These are phyloP conservation scores for Iguana delicatissima DNA, from an alignment of 2,797 vertebrate genomes.

Conservation along the genomic window DNA sequence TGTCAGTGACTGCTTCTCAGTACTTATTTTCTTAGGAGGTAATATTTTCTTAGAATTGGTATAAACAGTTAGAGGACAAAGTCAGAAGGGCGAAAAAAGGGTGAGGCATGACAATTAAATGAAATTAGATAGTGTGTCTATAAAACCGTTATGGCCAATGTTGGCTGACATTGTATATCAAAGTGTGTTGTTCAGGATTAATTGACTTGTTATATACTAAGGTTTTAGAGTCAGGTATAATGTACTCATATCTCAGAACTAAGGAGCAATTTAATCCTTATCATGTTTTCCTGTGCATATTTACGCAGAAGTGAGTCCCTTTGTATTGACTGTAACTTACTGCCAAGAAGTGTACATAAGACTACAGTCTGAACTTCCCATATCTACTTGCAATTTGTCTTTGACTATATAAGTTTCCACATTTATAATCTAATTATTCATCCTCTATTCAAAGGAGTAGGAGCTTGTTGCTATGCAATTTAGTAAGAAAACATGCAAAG, in stretches of 20 bases:
- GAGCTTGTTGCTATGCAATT: neutral
- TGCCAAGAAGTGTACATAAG: neutral
- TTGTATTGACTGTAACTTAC: neutral
- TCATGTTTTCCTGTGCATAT: neutral
- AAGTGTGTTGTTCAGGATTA: neutral
- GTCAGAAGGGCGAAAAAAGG: neutral
- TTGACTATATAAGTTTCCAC: neutral
- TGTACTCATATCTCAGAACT: neutral
- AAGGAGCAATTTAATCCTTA: neutral
- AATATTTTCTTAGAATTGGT: neutral
- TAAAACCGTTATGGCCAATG: neutral
- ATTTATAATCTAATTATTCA: conserved; percentile 1
- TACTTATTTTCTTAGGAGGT: neutral
- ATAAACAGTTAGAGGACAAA: neutral
- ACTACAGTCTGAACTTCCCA: neutral
- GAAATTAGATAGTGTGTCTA: neutral
- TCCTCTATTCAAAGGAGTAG: neutral
- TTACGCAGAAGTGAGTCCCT: neutral
- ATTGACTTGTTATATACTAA: neutral
- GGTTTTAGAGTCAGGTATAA: neutral
- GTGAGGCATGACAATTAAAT: conserved; percentile 3
- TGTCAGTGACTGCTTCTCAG: neutral
- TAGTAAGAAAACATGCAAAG: neutral
- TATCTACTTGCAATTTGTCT: neutral
- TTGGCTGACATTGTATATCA: neutral